A percentile compares a stretch with the other conserved stretches of the same genome.
Conservation (phyloP, 2,113 vertebrate genomes). For the Elaphurus davidianus region DNA sequence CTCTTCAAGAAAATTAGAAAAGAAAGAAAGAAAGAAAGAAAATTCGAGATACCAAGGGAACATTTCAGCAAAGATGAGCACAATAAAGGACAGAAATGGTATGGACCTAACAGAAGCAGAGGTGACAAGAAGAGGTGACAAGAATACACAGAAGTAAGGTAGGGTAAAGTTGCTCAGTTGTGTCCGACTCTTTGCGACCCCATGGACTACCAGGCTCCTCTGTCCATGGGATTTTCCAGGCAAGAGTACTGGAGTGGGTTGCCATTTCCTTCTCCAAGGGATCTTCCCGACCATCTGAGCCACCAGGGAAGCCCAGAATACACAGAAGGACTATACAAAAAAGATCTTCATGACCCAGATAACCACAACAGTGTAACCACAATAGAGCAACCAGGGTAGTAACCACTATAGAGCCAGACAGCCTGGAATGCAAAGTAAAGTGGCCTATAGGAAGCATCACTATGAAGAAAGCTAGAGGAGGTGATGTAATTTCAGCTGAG, state of each 20-base stretch:
- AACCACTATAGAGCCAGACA: background rate
- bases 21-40: background rate
- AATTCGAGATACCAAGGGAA: background rate
- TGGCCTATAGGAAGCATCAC: background rate
- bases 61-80: background rate
- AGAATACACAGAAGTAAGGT: background rate
- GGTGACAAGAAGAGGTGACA: background rate
- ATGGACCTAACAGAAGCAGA: background rate
- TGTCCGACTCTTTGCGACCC: too few species aligned
- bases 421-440: background rate
- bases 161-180: too few species aligned
- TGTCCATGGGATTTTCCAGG: too few species aligned
- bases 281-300: too few species aligned
- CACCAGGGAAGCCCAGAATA: background rate
- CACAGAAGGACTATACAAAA: background rate
- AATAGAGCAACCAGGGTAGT: background rate
- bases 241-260: too few species aligned
- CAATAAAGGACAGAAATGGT: background rate
- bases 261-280: too few species aligned
- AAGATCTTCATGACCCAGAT: background rate
- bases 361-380: background rate
- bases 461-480: background rate
- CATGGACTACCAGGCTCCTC: too few species aligned
- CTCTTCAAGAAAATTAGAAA: background rate
- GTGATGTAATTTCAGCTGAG: background rate